Base-by-base conservation (phyloP, 2,888 invertebrate genomes). In the Aricia artaxerxes region DNA sequence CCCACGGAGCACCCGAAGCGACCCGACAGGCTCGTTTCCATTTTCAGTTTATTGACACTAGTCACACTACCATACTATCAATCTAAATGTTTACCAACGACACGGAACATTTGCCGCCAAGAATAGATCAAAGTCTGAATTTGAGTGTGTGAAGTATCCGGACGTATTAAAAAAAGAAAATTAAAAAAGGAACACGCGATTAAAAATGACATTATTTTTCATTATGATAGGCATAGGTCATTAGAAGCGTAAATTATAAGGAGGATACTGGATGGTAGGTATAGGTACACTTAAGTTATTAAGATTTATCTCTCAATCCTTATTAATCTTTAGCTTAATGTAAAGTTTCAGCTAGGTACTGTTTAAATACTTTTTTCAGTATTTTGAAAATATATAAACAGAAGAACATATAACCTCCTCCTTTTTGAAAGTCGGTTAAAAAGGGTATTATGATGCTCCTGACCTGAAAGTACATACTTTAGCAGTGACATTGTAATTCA, bases 71-170 rank as follows among this genome's bases (percentile, higher is more conserved):
- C 79, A 82, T 85, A 84, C 87, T 85, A 91, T 92, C 89, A 90
- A 88, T 89, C 85, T 81, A 82, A 85, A 84, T 85, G 85, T 86
- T 86, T 84, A 86, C 85, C 83, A 85, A 82, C 86, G 88, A 89
- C 87, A 85, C 84, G 86, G 85, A 86, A 88, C 90, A 88, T 90
- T 91, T 89, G 89, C 85, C 83, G 86, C 87, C 85, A 82, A 84
- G 87, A 92, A 92, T 92, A 93, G 93, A 93, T 93, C 92, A 93
- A 92, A 91, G 91, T 84, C 80, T 83, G 85, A 88, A 89, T 89
- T 85, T 85, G 84, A 89, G 87, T 86, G 85, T 75, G 75, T 78
- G 84, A 84, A 86, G 85, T 85, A 86, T 85, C 85, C 85, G 86
- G 87, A 88, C 82, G 89, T 90, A 87, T 76, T 38, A 69, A 69